These are phyloP conservation scores for Sapajus apella DNA, from an alignment of 2,113 vertebrate genomes.

Conservation along the genomic window DNA sequence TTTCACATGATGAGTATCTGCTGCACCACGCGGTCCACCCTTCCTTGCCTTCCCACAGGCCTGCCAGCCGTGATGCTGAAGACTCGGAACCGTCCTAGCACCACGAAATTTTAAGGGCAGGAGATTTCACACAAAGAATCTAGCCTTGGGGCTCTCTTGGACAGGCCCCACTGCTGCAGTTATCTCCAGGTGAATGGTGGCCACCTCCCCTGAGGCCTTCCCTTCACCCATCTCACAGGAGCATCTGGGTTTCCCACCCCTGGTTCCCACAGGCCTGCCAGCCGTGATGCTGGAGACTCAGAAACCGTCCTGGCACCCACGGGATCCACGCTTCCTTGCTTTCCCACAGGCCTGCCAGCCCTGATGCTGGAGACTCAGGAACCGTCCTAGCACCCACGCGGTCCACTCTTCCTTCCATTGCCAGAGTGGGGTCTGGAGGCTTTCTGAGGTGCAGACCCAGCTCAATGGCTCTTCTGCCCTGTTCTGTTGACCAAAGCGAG, in stretches of 20 bases:
- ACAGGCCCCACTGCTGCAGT: not conserved
- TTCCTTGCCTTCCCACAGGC: too few relatives aligned
- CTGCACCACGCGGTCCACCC: too few relatives aligned
- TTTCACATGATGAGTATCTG: not conserved
- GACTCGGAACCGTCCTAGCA: too few relatives aligned
- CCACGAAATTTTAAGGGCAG: not conserved
- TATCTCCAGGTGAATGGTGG: not conserved
- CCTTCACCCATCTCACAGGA: not conserved
- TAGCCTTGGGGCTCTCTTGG: not conserved
- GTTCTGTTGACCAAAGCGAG: not conserved
- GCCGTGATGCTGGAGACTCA: not conserved
- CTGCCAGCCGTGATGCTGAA: too few relatives aligned
- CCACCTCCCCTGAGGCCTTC: not conserved
- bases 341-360: not conserved
- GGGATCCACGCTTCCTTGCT: too few relatives aligned
- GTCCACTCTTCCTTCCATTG: accelerated
- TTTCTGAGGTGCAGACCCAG: not conserved
- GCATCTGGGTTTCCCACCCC: not conserved
- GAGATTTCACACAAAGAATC: not conserved
- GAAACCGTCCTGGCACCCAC: not conserved
- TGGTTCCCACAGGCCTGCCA: not conserved
- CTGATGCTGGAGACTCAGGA: not conserved
- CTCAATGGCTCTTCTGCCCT: not conserved
- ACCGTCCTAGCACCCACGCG: not conserved
- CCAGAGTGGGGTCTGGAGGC: not conserved